A percentile compares a stretch with the other conserved stretches of the same genome.
Conservation (phyloP, 92 coral and sea anemone species). For the Pocillopora grandis region DNA sequence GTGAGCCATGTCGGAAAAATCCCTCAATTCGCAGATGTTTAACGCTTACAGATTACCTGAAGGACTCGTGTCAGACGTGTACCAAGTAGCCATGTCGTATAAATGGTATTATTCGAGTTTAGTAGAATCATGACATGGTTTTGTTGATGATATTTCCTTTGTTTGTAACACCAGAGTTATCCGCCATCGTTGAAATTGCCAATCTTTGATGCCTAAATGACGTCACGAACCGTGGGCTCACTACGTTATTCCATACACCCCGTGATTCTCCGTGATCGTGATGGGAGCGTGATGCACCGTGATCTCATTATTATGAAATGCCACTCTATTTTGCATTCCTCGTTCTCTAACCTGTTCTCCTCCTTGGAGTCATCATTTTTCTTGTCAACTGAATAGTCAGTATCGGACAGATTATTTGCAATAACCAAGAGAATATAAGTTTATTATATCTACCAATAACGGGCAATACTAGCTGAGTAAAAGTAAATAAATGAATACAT, state of each 20-base stretch:
- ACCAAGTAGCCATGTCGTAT: conserved; percentile 82
- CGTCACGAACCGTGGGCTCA: conserved; percentile 23
- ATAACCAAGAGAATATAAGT: too few species aligned
- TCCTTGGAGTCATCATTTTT: too few species aligned
- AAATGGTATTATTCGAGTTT: conserved; percentile 22
- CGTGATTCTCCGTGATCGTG: neutral
- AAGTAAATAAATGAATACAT: too few species aligned
- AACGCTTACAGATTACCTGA: conserved; percentile 62
- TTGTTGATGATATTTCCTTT: conserved; percentile 16
- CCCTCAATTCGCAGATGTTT: neutral
- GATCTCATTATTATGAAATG: too few species aligned
- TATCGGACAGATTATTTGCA: too few species aligned
- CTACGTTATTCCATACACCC: neutral
- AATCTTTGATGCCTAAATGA: conserved; percentile 17
- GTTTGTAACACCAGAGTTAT: conserved; percentile 17
- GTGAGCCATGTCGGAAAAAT: conserved; percentile 19
- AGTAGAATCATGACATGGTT: neutral
- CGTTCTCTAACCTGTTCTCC: too few species aligned
- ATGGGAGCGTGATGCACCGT: too few species aligned
- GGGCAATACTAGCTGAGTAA: too few species aligned
- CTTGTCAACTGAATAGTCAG: too few species aligned
- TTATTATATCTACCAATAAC: too few species aligned
- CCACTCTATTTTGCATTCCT: too few species aligned
- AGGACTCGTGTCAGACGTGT: conserved; percentile 61
- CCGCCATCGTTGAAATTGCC: conserved; percentile 26